A percentile compares a stretch with the other conserved stretches of the same genome.
Conservation (phyloP, 2,888 invertebrate genomes). For the Hemistola chrysoprasaria region DNA sequence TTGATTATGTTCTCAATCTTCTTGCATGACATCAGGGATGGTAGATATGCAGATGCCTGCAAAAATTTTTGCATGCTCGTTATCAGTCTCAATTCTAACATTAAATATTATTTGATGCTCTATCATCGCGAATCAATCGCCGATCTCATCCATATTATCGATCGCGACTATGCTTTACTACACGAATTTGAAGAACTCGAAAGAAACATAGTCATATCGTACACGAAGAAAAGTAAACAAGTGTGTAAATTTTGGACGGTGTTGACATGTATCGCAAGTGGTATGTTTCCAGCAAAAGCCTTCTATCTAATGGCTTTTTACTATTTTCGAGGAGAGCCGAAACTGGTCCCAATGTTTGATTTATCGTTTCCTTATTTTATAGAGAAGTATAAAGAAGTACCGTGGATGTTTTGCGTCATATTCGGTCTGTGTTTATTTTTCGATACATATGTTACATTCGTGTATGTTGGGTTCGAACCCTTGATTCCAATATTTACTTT, state of each 20-base stretch:
- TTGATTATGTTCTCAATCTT: conserved; percentile 44
- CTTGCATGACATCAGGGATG: conserved; percentile 39
- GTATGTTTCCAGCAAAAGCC: conserved; percentile 52
- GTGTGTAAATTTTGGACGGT: conserved; percentile 51
- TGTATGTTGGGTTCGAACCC: conserved; percentile 61
- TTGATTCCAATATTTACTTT: conserved; percentile 61
- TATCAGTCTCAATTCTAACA: conserved; percentile 41
- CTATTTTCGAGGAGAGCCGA: conserved; percentile 39
- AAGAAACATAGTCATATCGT: conserved; percentile 39
- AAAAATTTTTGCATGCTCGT: conserved; percentile 51
- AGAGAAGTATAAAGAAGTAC: conserved; percentile 40
- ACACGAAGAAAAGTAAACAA: conserved; percentile 40
- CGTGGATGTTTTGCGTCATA: conserved; percentile 33
- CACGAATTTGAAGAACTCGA: conserved; percentile 39
- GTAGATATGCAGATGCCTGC: conserved; percentile 45
- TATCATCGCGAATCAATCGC: conserved; percentile 37
- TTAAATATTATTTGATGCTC: conserved; percentile 50
- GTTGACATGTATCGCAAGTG: conserved; percentile 34
- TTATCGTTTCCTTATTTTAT: conserved; percentile 44
- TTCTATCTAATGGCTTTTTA: conserved; percentile 44
- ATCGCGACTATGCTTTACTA: conserved; percentile 48
- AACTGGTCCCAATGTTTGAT: conserved; percentile 51
- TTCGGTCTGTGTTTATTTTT: conserved; percentile 39
- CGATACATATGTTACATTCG: conserved; percentile 37
- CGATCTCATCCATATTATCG: conserved; percentile 40